Evolutionary conservation across 2,113 vertebrate genomes (phyloP).

Genomic region (Galbula dea): DNA sequence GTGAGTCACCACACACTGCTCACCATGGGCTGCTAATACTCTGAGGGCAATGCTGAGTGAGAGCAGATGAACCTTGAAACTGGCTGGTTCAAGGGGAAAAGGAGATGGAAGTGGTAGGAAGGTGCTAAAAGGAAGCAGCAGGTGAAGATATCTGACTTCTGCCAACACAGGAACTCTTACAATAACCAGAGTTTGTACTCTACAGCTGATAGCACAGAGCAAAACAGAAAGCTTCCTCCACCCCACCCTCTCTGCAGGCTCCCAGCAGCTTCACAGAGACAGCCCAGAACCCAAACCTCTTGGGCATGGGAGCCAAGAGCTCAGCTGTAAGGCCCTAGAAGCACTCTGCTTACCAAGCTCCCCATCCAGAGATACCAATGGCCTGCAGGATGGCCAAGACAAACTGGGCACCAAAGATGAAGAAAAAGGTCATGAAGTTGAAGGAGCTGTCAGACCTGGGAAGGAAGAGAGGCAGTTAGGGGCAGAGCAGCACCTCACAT

Average conservation of each 20-base stretch:
- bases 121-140: neutral
- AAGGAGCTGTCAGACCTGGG: constrained; percentile 92
- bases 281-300: neutral
- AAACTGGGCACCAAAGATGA: constrained; percentile 89
- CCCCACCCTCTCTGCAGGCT: neutral
- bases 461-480: neutral
- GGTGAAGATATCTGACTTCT: neutral
- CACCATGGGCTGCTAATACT: neutral
- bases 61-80: neutral
- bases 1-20: neutral
- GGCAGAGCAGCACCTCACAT: neutral
- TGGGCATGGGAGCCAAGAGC: fast-evolving
- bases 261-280: neutral
- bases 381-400: constrained; percentile 83
- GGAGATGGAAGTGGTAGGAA: neutral
- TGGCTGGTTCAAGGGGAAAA: neutral
- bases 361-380: constrained; percentile 85
- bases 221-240: neutral
- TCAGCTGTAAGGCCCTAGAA: neutral
- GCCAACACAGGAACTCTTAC: neutral
- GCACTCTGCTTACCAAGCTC: constrained; percentile 83
- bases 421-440: constrained; percentile 97
- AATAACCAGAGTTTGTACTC: neutral
- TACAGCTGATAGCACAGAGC: no score
- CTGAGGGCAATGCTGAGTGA: neutral